These are phyloP conservation scores for Apis cerana DNA, from an alignment of 1,140 invertebrate species.

Conservation along the genomic window DNA sequence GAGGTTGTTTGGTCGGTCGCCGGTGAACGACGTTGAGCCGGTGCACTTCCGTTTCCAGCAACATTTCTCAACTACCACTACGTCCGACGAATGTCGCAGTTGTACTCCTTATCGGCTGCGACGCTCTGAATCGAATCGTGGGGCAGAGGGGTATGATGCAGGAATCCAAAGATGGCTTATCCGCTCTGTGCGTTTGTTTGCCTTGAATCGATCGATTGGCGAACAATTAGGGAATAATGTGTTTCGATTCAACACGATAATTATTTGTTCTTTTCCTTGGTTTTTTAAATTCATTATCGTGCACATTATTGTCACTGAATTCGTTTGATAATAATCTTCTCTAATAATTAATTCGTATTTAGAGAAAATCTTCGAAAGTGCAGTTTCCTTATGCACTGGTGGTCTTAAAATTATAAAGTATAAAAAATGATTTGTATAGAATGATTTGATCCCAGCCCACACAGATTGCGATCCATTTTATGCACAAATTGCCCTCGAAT, in stretches of 20 bases:
- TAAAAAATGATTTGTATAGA: no score
- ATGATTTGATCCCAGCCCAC: no score
- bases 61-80: constrained; percentile 35
- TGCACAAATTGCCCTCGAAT: no score
- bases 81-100: constrained; percentile 44
- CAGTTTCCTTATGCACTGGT: no score
- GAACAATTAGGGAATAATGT: not conserved
- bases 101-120: constrained; percentile 59
- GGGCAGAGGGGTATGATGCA: not conserved
- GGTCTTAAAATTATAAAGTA: no score
- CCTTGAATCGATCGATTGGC: not conserved
- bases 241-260: not conserved
- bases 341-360: no score
- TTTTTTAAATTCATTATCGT: no score
- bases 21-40: constrained; percentile 27
- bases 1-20: constrained; percentile 50
- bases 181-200: not conserved
- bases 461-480: no score
- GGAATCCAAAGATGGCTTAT: constrained; percentile 29
- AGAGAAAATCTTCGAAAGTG: no score
- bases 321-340: no score
- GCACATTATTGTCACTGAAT: no score
- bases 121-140: constrained; percentile 15
- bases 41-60: constrained; percentile 24
- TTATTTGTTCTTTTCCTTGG: no score